Conservation (phyloP, 2,113 vertebrate species). For the Alexandromys fortis region DNA sequence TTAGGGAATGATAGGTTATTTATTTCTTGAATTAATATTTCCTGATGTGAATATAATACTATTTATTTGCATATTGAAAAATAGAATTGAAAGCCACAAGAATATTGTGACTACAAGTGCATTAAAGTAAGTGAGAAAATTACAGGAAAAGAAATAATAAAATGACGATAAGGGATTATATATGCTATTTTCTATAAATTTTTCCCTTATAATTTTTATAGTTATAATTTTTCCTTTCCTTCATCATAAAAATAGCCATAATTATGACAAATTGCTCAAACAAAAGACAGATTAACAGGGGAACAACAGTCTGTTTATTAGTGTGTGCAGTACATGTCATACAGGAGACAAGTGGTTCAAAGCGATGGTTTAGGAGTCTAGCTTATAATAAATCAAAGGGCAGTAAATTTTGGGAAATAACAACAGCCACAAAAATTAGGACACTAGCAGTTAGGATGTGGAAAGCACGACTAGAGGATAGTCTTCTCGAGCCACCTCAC, state of each 20-base stretch:
- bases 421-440: neutral
- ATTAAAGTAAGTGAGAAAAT: conserved; percentile 58
- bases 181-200: conserved; percentile 45
- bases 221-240: neutral
- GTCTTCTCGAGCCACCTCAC: neutral
- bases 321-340: neutral
- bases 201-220: neutral
- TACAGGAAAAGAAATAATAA: conserved; percentile 33
- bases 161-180: neutral
- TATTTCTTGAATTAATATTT: too few relatives aligned
- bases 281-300: neutral
- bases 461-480: neutral
- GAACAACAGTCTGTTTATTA: neutral
- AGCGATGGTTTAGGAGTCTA: neutral
- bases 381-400: neutral
- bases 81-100: conserved; percentile 5
- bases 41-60: too few relatives aligned
- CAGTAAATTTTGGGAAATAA: neutral
- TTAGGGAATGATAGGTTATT: too few relatives aligned
- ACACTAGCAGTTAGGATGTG: neutral
- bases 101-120: conserved; percentile 17
- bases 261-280: neutral
- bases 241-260: neutral
- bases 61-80: neutral
- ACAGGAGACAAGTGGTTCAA: neutral